Base-by-base conservation (phyloP, 1,140 invertebrate genomes). In the Megalonaias nervosa region DNA sequence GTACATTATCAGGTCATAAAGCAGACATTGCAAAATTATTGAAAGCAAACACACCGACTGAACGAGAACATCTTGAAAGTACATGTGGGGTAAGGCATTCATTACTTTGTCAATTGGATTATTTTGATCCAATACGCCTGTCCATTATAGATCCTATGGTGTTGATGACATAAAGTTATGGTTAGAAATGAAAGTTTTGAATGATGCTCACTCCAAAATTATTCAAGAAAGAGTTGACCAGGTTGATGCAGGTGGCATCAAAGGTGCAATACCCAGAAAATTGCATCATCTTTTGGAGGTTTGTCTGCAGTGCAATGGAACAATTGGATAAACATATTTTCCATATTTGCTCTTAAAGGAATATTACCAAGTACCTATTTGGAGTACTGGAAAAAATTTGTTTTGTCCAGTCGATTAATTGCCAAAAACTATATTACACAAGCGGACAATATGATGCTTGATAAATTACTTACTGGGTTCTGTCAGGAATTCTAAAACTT, bases 241-340 rank as follows among this genome's bases (percentile, higher is more conserved):
- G 12, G 31, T 65, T n/a, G 26, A 71, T 31, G 48, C 19, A 38
- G 59, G 76, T 21, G 55, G 62, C 57, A 66, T 71, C 55, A 69
- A 75, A 21, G 68, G 71, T 21, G 57, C 16, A 59, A 67, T 71
- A 67, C 80, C 71, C 26, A 60, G 59, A 21, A 65, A 80, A 73
- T 80, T 55, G 58, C 67, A 19, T 67, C 68, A 31, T 59, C 67
- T 14, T 73, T 80, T 73, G 59, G 62, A 19, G 70, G 62, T 55
- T 77, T 79, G 64, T 79, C 71, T 57, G 80, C 80, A 48, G 80
- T 79, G 21, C 80, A 79, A 26, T 75, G 69, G 62, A 82, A 80
- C 59, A 82, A 74, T 61, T 77, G 74, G 78, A 71, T 67, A 64
- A 67, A 68, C 58, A 23, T 80, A 38, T 82, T 59, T 74, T 77